Evolutionary conservation across 2,113 vertebrate genomes (phyloP).

Genomic region (Candoia aspera): DNA sequence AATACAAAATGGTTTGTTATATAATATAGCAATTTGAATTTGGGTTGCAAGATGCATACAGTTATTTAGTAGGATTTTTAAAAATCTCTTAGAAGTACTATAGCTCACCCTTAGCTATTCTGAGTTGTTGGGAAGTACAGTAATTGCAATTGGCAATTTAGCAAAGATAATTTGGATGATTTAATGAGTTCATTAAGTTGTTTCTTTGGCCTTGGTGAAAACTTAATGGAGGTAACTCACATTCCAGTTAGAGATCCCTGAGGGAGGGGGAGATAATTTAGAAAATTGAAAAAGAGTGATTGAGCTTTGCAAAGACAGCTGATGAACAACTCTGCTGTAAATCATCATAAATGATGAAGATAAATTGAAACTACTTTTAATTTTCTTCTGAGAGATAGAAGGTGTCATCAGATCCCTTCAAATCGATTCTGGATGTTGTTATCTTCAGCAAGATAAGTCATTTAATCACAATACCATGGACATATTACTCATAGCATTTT

Average conservation of each 20-base stretch:
- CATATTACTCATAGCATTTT: not conserved
- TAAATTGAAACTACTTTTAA: conserved; percentile 32
- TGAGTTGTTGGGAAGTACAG: conserved; percentile 23
- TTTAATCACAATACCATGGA: not conserved
- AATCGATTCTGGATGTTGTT: not conserved
- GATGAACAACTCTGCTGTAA: conserved; percentile 6
- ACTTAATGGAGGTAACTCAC: conserved; percentile 37
- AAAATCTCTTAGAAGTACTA: not conserved
- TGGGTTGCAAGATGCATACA: not conserved
- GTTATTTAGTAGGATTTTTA: not conserved
- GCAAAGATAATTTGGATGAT: conserved; percentile 33
- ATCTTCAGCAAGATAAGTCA: not conserved
- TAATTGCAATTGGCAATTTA: conserved; percentile 36
- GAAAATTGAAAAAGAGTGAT: conserved; percentile 3
- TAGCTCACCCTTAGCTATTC: conserved; percentile 19
- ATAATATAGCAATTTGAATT: not conserved
- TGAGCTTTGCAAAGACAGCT: conserved; percentile 39
- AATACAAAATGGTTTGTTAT: not conserved
- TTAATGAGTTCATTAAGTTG: conserved; percentile 26
- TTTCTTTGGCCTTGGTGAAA: conserved; percentile 44
- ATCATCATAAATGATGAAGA: conserved; percentile 25
- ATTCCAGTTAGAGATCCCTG: conserved; percentile 29
- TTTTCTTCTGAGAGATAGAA: conserved; percentile 13
- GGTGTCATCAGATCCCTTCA: conserved; percentile 22
- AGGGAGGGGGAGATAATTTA: conserved; percentile 27